These are phyloP conservation scores for Dendroctonus valens DNA, from an alignment of 1,140 invertebrate genomes.

Conservation along the genomic window DNA sequence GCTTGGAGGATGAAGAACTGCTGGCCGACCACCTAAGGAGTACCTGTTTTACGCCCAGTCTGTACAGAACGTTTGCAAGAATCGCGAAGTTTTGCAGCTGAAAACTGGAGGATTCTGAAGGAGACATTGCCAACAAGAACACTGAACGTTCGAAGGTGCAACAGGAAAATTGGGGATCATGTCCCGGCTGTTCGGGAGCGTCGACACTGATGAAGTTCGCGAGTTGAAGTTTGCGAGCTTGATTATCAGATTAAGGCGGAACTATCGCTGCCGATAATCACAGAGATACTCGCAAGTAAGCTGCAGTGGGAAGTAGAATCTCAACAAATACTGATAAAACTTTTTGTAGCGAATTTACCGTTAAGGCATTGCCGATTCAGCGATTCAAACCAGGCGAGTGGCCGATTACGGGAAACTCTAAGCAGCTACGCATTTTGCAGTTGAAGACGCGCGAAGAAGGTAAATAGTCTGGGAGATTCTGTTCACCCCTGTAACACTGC, in stretches of 20 bases:
- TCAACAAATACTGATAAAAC: background rate
- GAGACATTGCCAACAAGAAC: conserved; percentile 57
- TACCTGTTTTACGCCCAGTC: conserved; percentile 76
- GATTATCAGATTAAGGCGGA: conserved; percentile 70
- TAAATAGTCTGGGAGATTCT: conserved; percentile 45
- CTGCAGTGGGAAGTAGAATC: background rate
- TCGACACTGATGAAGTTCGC: conserved; percentile 76
- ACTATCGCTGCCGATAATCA: conserved; percentile 60
- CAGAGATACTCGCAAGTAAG: conserved; percentile 64
- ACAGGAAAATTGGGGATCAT: conserved; percentile 68
- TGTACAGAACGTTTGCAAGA: conserved; percentile 70
- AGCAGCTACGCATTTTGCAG: conserved; percentile 73
- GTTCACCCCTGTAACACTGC: conserved; percentile 15
- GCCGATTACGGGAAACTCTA: conserved; percentile 75
- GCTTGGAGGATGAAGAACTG: conserved; percentile 81
- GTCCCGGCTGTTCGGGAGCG: conserved; percentile 73
- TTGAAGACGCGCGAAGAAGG: conserved; percentile 80
- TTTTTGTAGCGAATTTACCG: conserved; percentile 67
- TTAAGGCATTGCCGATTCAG: conserved; percentile 71
- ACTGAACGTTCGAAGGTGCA: conserved; percentile 55
- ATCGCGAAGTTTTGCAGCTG: conserved; percentile 72
- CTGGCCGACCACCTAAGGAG: conserved; percentile 80
- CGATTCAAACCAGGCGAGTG: conserved; percentile 74
- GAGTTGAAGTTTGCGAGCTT: conserved; percentile 68
- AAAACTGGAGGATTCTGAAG: conserved; percentile 69